phyloP scores from a whole-genome alignment of 2,888 invertebrate genomes.

The Lithophane semibrunnea region DNA sequence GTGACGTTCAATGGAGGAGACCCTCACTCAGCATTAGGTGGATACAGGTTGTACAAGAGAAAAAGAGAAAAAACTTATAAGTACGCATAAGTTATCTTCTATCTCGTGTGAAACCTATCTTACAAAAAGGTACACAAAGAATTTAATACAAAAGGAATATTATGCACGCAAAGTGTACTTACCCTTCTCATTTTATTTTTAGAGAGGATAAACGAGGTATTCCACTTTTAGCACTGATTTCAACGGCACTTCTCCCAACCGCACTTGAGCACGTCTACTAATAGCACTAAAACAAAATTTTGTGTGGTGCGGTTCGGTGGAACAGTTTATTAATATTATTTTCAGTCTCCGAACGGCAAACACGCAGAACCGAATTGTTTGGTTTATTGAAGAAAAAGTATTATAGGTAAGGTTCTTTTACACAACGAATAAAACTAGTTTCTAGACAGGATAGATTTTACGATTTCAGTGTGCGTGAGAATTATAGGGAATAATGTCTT shows the following conservation, averaged over 20 bases:
- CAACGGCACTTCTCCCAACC: too few species aligned
- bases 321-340: too few species aligned
- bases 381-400: constrained; percentile 1
- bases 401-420: not conserved
- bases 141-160: constrained; percentile 3
- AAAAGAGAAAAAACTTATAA: not conserved
- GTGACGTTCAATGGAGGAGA: not conserved
- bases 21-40: not conserved
- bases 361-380: not conserved
- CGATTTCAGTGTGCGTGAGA: constrained; percentile 9
- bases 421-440: constrained; percentile 4
- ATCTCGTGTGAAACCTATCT: not conserved
- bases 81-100: not conserved
- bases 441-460: constrained; percentile 13
- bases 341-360: too few species aligned
- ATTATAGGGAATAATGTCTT: constrained; percentile 23
- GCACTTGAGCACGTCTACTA: too few species aligned
- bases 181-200: constrained; percentile 12
- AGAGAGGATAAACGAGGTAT: too few species aligned
- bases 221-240: too few species aligned
- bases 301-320: too few species aligned
- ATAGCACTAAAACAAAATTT: too few species aligned
- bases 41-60: not conserved
- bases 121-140: not conserved
- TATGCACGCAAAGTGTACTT: not conserved